phyloP scores from a whole-genome alignment of 1,140 invertebrate genomes.

The Mycetomoellerius zeteki region DNA sequence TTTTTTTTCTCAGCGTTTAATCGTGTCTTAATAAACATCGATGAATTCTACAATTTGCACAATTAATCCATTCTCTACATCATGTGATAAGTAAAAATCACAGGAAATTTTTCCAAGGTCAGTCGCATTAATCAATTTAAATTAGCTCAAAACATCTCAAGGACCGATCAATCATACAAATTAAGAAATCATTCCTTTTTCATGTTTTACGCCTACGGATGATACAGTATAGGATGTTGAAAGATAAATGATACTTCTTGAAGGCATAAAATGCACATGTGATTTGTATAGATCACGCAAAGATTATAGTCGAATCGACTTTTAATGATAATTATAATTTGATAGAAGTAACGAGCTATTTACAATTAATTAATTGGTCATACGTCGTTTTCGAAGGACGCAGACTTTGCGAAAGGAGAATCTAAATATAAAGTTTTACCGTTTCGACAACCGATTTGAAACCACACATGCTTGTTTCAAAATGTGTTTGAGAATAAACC shows the following conservation, averaged over 20 bases:
- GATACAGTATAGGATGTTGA: conserved; percentile 4
- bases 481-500: conserved; percentile 14
- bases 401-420: conserved; percentile 7
- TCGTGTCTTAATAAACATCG: background rate
- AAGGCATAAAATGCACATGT: conserved; percentile 11
- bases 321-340: conserved; percentile 56
- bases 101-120: background rate
- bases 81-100: background rate
- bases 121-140: background rate
- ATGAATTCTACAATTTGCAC: background rate
- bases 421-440: background rate
- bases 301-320: conserved; percentile 69
- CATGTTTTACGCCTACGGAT: conserved; percentile 42
- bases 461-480: background rate
- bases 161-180: background rate
- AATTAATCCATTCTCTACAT: background rate
- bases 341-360: conserved; percentile 26
- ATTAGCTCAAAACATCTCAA: background rate
- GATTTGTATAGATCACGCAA: conserved; percentile 35
- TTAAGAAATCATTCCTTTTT: conserved; percentile 16
- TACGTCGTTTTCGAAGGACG: conserved; percentile 29
- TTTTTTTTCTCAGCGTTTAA: background rate
- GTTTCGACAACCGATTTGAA: background rate
- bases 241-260: conserved; percentile 25
- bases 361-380: conserved; percentile 57